phyloP scores from a whole-genome alignment of 1,140 invertebrate genomes.

The Drosophila micromelanica region DNA sequence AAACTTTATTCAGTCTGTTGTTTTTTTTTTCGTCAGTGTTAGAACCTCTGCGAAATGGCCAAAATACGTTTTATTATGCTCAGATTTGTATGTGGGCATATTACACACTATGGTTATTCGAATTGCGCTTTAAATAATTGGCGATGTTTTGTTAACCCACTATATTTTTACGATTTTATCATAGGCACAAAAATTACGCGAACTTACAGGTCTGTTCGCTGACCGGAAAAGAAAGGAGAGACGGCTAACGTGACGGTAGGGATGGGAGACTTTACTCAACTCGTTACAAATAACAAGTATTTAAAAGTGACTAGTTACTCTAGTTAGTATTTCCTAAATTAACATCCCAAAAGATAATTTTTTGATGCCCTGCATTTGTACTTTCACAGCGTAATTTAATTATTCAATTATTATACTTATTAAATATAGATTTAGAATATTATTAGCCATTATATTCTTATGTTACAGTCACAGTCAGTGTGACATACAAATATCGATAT shows the following conservation, averaged over 20 bases:
- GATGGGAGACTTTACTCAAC: too few species aligned
- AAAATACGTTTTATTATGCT: background rate
- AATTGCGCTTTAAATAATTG: constrained; percentile 8
- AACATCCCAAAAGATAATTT: too few species aligned
- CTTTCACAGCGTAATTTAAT: too few species aligned
- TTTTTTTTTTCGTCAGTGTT: constrained; percentile 43
- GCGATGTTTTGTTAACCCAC: constrained; percentile 32
- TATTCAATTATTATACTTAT: too few species aligned
- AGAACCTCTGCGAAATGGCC: background rate
- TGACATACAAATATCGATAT: too few species aligned
- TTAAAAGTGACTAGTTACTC: too few species aligned
- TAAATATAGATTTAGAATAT: too few species aligned
- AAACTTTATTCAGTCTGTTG: background rate
- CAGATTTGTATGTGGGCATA: constrained; percentile 22
- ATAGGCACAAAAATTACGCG: constrained; percentile 34
- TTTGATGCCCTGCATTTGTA: too few species aligned
- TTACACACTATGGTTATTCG: constrained; percentile 12
- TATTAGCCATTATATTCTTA: too few species aligned
- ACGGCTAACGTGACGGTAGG: constrained; percentile 41
- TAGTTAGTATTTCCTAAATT: too few species aligned
- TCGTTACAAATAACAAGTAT: too few species aligned
- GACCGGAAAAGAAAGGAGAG: constrained; percentile 82
- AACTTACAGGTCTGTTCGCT: constrained; percentile 81
- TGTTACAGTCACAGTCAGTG: too few species aligned
- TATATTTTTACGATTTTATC: constrained; percentile 55